These are phyloP conservation scores for Sussaba pulchella DNA, from an alignment of 2,888 invertebrate genomes.

Conservation along the genomic window DNA sequence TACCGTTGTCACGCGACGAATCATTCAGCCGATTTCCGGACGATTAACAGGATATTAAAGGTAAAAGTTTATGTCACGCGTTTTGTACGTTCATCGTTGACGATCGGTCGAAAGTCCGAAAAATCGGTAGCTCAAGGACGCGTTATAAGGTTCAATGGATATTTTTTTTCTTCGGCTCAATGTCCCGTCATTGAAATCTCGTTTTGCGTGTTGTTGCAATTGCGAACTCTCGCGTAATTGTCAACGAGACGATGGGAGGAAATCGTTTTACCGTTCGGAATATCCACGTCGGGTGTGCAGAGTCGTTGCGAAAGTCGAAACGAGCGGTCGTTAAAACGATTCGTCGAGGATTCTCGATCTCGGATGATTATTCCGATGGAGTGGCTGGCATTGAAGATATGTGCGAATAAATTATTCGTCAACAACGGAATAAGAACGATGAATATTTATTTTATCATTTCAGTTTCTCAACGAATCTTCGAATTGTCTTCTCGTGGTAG, in stretches of 20 bases:
- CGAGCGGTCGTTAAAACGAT: not conserved
- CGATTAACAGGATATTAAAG: not conserved
- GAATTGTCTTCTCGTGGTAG: too few relatives aligned
- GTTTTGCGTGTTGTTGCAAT: conserved; percentile 1
- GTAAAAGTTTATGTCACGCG: not conserved
- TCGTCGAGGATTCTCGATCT: too few relatives aligned
- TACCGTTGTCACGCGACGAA: not conserved
- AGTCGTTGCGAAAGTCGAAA: not conserved
- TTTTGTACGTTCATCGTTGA: not conserved
- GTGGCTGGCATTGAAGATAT: too few relatives aligned
- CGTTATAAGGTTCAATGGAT: not conserved
- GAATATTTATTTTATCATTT: too few relatives aligned
- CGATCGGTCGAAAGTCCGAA: conserved; percentile 22
- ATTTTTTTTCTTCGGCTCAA: conserved; percentile 7
- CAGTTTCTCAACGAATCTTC: too few relatives aligned
- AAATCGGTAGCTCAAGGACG: not conserved
- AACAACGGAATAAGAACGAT: too few relatives aligned
- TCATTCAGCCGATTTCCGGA: not conserved
- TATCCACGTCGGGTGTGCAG: too few relatives aligned
- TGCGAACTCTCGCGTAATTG: conserved; percentile 17
- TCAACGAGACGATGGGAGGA: conserved; percentile 33
- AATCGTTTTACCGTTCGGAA: not conserved
- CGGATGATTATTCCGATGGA: too few relatives aligned
- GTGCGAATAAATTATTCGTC: too few relatives aligned
- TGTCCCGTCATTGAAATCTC: too few relatives aligned